Conservation (phyloP, 1,140 invertebrate genomes). For the Neodiprion virginianus region DNA sequence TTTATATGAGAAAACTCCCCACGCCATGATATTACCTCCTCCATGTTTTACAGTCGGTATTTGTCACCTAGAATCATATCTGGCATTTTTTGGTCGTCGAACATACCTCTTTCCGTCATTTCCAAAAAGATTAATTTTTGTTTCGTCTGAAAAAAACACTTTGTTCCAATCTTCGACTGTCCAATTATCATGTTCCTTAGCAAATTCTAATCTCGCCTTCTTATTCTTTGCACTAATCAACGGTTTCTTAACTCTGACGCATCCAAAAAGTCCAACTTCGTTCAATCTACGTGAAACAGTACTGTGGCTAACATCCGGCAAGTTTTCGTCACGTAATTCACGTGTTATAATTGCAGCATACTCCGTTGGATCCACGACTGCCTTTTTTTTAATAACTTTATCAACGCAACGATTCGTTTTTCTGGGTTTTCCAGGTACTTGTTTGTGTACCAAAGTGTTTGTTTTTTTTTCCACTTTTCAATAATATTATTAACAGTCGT, state of each 20-base stretch:
- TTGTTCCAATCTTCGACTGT: conserved; percentile 23
- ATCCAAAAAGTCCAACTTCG: conserved; percentile 26
- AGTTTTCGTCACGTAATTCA: conserved; percentile 13
- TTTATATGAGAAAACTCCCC: conserved; percentile 38
- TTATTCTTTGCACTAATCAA: conserved; percentile 29
- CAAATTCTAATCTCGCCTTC: conserved; percentile 32
- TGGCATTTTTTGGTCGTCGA: conserved; percentile 23
- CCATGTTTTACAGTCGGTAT: conserved; percentile 35
- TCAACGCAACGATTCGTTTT: conserved; percentile 19
- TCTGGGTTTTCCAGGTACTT: conserved; percentile 15
- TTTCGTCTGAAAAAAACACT: conserved; percentile 33
- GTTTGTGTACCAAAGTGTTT: conserved; percentile 15
- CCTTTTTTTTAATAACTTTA: conserved; percentile 29
- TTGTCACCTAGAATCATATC: conserved; percentile 30
- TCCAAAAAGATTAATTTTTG: conserved; percentile 34
- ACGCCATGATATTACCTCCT: conserved; percentile 27
- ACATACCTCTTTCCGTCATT: conserved; percentile 34
- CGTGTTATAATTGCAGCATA: conserved; percentile 14
- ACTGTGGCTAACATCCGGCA: conserved; percentile 24
- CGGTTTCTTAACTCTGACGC: conserved; percentile 26
- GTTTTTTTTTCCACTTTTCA: conserved; percentile 11
- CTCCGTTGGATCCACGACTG: conserved; percentile 22
- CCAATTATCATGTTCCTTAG: conserved; percentile 26
- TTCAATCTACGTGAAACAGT: conserved; percentile 26
- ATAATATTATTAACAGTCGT: conserved; percentile 22